These are phyloP conservation scores for Poicephalus gulielmi DNA, from an alignment of 2,113 vertebrate species.

Conservation along the genomic window DNA sequence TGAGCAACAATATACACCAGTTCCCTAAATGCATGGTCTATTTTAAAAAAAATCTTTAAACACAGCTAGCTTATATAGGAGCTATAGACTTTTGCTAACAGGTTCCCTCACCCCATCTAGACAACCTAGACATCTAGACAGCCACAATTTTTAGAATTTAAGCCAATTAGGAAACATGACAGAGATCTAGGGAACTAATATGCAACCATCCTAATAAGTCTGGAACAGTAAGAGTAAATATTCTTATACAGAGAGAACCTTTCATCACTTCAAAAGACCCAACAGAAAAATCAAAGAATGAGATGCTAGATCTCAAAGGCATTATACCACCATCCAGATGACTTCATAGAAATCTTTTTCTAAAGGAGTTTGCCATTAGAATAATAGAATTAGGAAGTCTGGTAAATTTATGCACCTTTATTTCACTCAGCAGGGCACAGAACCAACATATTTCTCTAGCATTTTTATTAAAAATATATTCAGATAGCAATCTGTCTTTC, in stretches of 20 bases:
- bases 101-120: background rate
- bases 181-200: background rate
- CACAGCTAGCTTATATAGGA: background rate
- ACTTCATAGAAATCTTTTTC: background rate
- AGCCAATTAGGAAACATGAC: background rate
- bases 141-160: background rate
- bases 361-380: background rate
- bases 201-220: background rate
- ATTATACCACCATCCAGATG: background rate
- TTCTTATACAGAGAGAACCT: background rate
- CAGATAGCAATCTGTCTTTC: background rate
- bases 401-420: background rate
- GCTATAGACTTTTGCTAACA: background rate
- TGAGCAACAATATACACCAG: background rate
- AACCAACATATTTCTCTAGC: background rate
- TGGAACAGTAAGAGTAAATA: background rate
- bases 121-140: background rate
- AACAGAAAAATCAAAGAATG: background rate
- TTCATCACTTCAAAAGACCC: background rate
- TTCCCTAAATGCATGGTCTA: background rate
- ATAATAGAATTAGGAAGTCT: background rate
- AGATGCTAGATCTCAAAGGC: background rate
- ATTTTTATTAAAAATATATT: background rate
- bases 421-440: background rate
- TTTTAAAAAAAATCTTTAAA: background rate